Evolutionary conservation across 2,888 invertebrate genomes (phyloP), one percentile per base, ranked within the genome.

Genomic region (Ctena decussata): DNA sequence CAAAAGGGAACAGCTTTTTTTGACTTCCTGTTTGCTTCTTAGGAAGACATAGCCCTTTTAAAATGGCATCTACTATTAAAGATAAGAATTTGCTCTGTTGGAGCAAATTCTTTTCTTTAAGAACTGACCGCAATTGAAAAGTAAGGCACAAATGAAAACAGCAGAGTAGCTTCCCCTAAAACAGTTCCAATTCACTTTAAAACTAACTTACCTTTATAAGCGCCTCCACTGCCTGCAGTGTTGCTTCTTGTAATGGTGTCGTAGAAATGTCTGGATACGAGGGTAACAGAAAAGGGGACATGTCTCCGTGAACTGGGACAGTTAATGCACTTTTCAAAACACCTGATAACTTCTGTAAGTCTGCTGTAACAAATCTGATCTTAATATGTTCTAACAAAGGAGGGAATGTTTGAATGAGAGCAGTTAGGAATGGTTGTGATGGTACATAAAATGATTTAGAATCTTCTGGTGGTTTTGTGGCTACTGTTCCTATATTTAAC

Each of bases 351-450:
- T 97, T 97, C 90, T 97, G 97, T 87, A 99, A 97, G 96, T 99
- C 98, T 35, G 93, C 84, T n/a, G 90, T 90, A 39, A 92, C 93
- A 88, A 96, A 95, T 97, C 97, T 97, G 83, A 97, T 96, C 94
- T 97, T 97, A 92, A 99, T 98, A 94, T 98, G 98, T 90, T 98
- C 98, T 96, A 99, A 99, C 84, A 99, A 97, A 82, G 98, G 97
- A 5, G 99, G 99, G 96, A 99, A 99, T 94, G 99, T 98, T 96
- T 99, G 99, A 90, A 99, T 98, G 24, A 99, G 96, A 0, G 99
- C 98, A 0, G 99, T 98, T 78, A 99, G 97, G 96, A 99, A 99
- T 86, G 98, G 98, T 94, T 99, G 98, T 32, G 98, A 98, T 0
- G 99, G 99, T 82, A 98, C 97, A 96, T 98, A 98, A 87, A 97